These are phyloP conservation scores for Leistus spinibarbis DNA, from an alignment of 2,888 invertebrate genomes.

Conservation along the genomic window DNA sequence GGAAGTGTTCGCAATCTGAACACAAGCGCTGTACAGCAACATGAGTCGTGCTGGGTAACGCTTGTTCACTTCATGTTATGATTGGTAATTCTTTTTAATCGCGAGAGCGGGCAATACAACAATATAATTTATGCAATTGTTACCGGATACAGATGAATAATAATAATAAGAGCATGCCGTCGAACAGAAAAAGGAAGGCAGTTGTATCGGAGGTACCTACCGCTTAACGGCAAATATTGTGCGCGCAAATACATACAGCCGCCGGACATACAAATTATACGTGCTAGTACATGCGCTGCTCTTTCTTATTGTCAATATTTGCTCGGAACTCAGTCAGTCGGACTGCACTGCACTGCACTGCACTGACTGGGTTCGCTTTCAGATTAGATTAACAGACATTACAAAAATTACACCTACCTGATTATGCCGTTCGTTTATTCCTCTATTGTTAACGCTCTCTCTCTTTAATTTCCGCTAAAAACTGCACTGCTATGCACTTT, in stretches of 20 bases:
- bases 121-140: constrained; percentile 37
- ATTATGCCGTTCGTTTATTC: constrained; percentile 14
- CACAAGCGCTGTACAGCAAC: background rate
- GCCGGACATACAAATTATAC: background rate
- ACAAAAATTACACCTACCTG: constrained; percentile 31
- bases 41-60: background rate
- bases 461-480: constrained; percentile 32
- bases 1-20: background rate
- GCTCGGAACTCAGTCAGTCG: no score
- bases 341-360: background rate
- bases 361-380: constrained; percentile 14
- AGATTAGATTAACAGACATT: constrained; percentile 26
- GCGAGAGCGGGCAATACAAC: background rate
- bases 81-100: background rate
- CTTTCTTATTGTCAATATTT: background rate
- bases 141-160: constrained; percentile 38
- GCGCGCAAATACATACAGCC: background rate
- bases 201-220: no score
- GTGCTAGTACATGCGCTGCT: no score
- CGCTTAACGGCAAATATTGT: background rate
- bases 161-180: constrained; percentile 14
- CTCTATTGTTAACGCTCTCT: constrained; percentile 37
- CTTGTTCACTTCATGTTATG: background rate
- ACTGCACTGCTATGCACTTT: background rate
- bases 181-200: background rate